phyloP scores from a whole-genome alignment of 2,888 invertebrate species.

The Cerastoderma edule region DNA sequence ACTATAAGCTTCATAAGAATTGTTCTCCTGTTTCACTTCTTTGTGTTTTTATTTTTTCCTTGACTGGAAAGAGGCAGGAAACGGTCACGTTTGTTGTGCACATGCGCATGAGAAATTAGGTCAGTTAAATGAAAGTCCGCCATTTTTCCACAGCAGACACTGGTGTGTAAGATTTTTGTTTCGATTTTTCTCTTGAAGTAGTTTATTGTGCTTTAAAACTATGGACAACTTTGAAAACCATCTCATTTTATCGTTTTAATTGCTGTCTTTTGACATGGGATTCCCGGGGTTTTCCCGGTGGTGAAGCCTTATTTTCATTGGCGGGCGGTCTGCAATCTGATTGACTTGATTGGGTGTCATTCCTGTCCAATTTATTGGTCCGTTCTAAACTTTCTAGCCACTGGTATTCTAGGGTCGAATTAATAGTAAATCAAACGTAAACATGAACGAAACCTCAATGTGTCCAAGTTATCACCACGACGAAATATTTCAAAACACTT shows the following conservation, averaged over 20 bases:
- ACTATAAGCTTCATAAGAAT: too few species aligned
- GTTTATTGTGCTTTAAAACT: too few species aligned
- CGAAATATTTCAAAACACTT: too few species aligned
- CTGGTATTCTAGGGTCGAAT: constrained; percentile 42
- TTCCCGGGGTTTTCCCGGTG: constrained; percentile 9
- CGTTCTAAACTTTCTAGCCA: constrained; percentile 63
- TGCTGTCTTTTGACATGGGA: background rate
- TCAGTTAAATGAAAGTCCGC: constrained; percentile 43
- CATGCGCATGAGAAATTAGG: constrained; percentile 29
- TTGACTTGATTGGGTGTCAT: constrained; percentile 77
- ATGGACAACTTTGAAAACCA: too few species aligned
- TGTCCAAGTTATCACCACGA: too few species aligned
- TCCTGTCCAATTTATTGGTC: constrained; percentile 80
- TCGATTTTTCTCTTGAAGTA: background rate
- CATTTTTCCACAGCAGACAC: constrained; percentile 27
- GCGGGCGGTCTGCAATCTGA: constrained; percentile 74
- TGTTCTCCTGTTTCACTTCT: too few species aligned
- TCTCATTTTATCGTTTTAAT: too few species aligned
- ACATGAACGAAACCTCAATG: too few species aligned
- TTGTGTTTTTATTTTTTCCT: too few species aligned
- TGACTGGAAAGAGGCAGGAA: background rate
- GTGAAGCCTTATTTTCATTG: constrained; percentile 77
- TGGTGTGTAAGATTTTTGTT: background rate
- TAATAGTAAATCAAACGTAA: constrained; percentile 40
- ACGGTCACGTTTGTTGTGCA: background rate